Evolutionary conservation across 2,797 vertebrate genomes (phyloP).

Genomic region (Atherinosoma microstoma): DNA sequence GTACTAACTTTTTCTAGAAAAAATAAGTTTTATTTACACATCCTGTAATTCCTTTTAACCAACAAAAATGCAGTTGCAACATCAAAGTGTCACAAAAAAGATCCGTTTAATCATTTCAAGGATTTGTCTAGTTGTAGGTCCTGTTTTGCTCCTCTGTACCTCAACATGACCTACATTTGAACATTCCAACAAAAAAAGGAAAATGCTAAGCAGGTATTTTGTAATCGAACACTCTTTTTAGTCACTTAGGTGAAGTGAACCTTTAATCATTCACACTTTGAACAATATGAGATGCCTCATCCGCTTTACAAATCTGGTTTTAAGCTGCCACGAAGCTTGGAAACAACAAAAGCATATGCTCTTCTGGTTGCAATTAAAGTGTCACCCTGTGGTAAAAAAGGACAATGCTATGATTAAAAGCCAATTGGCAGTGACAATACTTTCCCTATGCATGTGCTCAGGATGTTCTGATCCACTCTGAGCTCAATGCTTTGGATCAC

Average conservation of each 20-base stretch:
- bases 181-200: neutral
- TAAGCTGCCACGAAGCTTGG: slow-evolving; percentile 21
- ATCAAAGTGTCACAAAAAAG: neutral
- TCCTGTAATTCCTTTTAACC: neutral
- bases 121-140: neutral
- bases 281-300: slow-evolving; percentile 16
- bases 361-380: slow-evolving; percentile 52
- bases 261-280: slow-evolving; percentile 23
- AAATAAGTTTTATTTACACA: neutral
- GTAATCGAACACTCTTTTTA: neutral
- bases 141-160: neutral
- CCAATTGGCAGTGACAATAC: slow-evolving; percentile 46
- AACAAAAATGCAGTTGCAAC: neutral
- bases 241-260: neutral
- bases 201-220: neutral
- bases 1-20: neutral
- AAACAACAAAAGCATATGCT: slow-evolving; percentile 47
- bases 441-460: slow-evolving; percentile 48
- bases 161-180: neutral
- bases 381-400: slow-evolving; percentile 49
- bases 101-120: neutral
- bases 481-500: slow-evolving; percentile 25
- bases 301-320: slow-evolving; percentile 10
- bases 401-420: slow-evolving; percentile 49
- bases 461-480: slow-evolving; percentile 36